Evolutionary conservation across 2,888 invertebrate genomes (phyloP).

Genomic region (Agonopterix subpropinquella): DNA sequence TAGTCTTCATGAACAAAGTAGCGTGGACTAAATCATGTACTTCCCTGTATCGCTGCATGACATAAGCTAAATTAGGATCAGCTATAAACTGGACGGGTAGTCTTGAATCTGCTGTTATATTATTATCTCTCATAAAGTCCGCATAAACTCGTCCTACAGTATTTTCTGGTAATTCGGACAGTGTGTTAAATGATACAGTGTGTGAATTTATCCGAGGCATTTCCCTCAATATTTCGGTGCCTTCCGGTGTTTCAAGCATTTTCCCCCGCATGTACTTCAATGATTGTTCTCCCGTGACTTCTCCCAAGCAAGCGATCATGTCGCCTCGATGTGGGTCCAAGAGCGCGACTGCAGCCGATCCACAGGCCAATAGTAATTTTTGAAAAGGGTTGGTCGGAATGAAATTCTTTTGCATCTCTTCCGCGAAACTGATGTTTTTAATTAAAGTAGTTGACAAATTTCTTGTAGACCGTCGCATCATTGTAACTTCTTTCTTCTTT

Average conservation of each 20-base stretch:
- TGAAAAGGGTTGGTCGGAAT: constrained; percentile 83
- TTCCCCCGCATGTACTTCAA: constrained; percentile 81
- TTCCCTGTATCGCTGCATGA: constrained; percentile 98
- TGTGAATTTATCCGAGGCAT: constrained; percentile 91
- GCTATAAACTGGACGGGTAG: constrained; percentile 93
- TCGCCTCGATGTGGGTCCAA: constrained; percentile 88
- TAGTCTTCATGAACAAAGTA: constrained; percentile 93
- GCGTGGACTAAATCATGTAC: constrained; percentile 97
- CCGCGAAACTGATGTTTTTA: constrained; percentile 62
- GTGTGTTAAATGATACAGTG: constrained; percentile 83
- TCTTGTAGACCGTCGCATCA: neutral
- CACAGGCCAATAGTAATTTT: constrained; percentile 84
- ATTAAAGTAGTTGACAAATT: neutral
- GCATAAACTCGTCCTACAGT: constrained; percentile 92
- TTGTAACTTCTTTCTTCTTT: neutral
- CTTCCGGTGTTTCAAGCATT: constrained; percentile 88
- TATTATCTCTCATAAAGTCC: constrained; percentile 87
- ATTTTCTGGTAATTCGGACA: constrained; percentile 83
- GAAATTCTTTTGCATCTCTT: constrained; percentile 78
- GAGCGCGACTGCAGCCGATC: constrained; percentile 90
- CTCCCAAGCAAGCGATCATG: constrained; percentile 96
- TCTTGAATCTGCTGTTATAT: constrained; percentile 95
- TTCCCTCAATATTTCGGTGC: constrained; percentile 82
- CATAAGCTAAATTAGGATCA: constrained; percentile 92
- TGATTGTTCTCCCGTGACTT: constrained; percentile 88